phyloP scores from a whole-genome alignment of 2,888 invertebrate genomes.

The Callosobruchus maculatus region DNA sequence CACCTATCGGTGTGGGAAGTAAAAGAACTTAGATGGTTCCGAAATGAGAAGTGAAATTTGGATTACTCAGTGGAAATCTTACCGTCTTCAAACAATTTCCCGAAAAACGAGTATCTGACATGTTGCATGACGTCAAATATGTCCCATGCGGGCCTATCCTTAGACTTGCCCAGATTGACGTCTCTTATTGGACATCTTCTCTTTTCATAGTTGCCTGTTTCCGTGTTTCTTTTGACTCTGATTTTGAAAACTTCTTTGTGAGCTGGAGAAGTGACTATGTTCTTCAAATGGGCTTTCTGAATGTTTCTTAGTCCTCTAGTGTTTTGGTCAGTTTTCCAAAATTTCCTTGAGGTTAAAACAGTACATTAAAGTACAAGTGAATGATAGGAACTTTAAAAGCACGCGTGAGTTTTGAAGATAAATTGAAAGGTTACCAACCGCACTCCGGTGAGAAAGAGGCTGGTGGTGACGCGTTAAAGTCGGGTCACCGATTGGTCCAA shows the following conservation, averaged over 20 bases:
- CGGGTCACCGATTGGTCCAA: too few species aligned
- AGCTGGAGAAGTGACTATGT: constrained; percentile 27
- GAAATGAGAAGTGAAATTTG: too few species aligned
- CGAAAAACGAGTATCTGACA: constrained; percentile 34
- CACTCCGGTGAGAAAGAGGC: too few species aligned
- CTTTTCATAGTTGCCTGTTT: background rate
- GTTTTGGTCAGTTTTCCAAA: constrained; percentile 4
- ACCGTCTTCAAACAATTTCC: constrained; percentile 29
- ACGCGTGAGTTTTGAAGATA: too few species aligned
- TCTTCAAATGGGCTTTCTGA: constrained; percentile 7
- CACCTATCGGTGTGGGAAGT: too few species aligned
- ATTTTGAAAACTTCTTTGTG: constrained; percentile 37
- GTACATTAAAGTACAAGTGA: too few species aligned
- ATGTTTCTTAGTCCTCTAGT: constrained; percentile 3
- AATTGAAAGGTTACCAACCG: too few species aligned
- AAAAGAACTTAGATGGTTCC: too few species aligned
- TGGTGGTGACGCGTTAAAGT: too few species aligned
- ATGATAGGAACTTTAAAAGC: too few species aligned
- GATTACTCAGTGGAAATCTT: constrained; percentile 7
- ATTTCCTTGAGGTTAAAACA: background rate
- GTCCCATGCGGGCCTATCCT: constrained; percentile 24
- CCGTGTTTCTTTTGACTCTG: constrained; percentile 23
- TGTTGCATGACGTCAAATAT: constrained; percentile 30
- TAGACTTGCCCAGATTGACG: constrained; percentile 6
- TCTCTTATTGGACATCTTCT: constrained; percentile 9